Evolutionary conservation across 2,797 vertebrate genomes (phyloP).

Genomic region (Loriculus beryllinus): DNA sequence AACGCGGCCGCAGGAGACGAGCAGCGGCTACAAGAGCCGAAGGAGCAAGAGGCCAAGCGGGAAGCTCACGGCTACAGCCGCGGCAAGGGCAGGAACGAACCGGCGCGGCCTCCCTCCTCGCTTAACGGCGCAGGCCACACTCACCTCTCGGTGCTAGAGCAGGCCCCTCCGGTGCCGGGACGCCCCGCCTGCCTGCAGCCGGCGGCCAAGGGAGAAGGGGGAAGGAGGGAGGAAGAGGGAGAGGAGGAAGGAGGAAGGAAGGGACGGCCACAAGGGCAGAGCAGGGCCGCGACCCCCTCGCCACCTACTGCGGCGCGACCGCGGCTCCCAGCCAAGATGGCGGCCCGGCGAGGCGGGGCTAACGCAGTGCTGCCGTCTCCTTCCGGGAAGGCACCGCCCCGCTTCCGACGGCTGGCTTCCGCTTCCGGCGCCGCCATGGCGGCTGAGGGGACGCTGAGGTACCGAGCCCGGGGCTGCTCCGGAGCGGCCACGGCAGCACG

Average conservation of each 20-base stretch:
- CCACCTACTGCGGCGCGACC: slow-evolving; percentile 41
- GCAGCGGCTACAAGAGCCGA: background rate
- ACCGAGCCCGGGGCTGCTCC: background rate
- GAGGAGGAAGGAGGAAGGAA: too few relatives aligned
- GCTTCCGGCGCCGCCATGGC: background rate
- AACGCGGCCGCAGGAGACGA: too few relatives aligned
- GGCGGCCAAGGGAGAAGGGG: background rate
- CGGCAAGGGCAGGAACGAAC: background rate
- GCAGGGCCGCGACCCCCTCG: background rate
- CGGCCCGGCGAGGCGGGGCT: slow-evolving; percentile 51
- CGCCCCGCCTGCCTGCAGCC: background rate
- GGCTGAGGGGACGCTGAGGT: too few relatives aligned
- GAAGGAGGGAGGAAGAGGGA: too few relatives aligned
- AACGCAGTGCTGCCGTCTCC: background rate
- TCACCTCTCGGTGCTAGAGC: slow-evolving; percentile 34
- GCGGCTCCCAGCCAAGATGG: slow-evolving; percentile 52
- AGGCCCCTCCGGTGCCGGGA: background rate
- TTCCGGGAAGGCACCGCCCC: background rate
- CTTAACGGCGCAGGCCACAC: background rate
- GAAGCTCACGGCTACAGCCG: background rate
- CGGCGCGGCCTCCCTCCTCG: background rate
- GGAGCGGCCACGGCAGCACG: too few relatives aligned
- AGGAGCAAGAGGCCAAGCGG: too few relatives aligned
- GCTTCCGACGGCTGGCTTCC: background rate
- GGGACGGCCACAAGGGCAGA: background rate